These are phyloP conservation scores for Tetanocera ferruginea DNA, from an alignment of 2,888 invertebrate genomes.

Conservation along the genomic window DNA sequence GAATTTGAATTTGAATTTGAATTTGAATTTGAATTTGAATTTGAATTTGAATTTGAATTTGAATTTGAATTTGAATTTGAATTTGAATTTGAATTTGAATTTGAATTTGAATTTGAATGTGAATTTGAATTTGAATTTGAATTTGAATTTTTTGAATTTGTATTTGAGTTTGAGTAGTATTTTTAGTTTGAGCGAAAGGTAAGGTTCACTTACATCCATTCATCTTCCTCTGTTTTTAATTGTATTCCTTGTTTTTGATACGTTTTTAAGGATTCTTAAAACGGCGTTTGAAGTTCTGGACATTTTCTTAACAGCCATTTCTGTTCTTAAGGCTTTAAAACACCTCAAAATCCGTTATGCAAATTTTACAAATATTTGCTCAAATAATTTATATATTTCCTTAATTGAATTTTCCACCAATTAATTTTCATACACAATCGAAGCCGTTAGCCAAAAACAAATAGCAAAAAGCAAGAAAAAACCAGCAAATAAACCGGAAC, in stretches of 20 bases:
- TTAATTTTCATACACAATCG: conserved; percentile 28
- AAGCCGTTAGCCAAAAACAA: conserved; percentile 4
- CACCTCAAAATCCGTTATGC: not conserved
- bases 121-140: too few relatives aligned
- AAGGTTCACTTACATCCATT: too few relatives aligned
- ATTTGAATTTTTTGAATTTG: too few relatives aligned
- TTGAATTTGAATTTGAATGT: too few relatives aligned
- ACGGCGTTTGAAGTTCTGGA: not conserved
- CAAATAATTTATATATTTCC: conserved; percentile 30
- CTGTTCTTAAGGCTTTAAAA: not conserved
- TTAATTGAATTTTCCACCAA: conserved; percentile 43
- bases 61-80: too few relatives aligned
- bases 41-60: too few relatives aligned
- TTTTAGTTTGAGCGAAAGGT: too few relatives aligned
- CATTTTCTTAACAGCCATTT: not conserved
- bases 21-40: too few relatives aligned
- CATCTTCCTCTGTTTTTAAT: not conserved
- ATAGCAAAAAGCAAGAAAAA: not conserved
- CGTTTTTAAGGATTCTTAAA: not conserved
- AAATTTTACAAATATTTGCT: conserved; percentile 11
- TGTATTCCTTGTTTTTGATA: not conserved
- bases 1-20: too few relatives aligned
- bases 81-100: too few relatives aligned
- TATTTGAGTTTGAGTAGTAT: too few relatives aligned
- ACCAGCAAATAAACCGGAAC: not conserved